These are phyloP conservation scores for Paramormyrops kingsleyae DNA, from an alignment of 2,113 vertebrate species.

Conservation along the genomic window DNA sequence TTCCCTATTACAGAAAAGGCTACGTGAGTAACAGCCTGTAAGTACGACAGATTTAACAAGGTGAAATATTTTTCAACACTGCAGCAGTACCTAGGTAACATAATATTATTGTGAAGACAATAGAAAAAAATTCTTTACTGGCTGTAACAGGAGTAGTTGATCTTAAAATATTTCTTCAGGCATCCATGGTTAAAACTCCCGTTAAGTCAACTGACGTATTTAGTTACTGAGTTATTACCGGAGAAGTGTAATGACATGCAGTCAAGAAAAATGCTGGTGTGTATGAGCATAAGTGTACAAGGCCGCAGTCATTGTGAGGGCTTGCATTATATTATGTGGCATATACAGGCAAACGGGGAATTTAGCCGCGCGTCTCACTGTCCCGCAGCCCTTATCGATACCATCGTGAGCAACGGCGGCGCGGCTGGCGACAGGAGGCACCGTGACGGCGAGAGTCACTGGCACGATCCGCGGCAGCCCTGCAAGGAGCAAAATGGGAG, in stretches of 20 bases:
- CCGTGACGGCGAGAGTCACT: conserved; percentile 62
- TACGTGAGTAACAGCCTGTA: background rate
- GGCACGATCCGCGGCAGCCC: conserved; percentile 49
- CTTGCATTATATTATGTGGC: background rate
- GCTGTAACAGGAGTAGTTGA: background rate
- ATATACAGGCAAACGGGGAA: background rate
- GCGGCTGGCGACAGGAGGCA: conserved; percentile 48
- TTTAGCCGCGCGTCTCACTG: background rate
- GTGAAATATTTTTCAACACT: background rate
- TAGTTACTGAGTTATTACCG: background rate
- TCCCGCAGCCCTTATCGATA: conserved; percentile 73
- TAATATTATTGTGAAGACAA: background rate
- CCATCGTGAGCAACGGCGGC: conserved; percentile 68
- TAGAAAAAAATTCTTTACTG: background rate
- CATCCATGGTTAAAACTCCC: background rate
- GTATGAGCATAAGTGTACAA: background rate
- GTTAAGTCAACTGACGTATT: background rate
- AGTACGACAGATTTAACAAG: background rate
- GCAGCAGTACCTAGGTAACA: background rate
- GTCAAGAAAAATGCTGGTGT: background rate
- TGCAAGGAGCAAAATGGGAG: conserved; percentile 51
- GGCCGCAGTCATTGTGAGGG: background rate
- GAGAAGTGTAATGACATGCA: background rate
- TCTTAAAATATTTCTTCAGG: background rate
- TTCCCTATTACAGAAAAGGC: background rate